These are phyloP conservation scores for Alligator sinensis DNA, from an alignment of 2,113 vertebrate genomes.

Conservation along the genomic window DNA sequence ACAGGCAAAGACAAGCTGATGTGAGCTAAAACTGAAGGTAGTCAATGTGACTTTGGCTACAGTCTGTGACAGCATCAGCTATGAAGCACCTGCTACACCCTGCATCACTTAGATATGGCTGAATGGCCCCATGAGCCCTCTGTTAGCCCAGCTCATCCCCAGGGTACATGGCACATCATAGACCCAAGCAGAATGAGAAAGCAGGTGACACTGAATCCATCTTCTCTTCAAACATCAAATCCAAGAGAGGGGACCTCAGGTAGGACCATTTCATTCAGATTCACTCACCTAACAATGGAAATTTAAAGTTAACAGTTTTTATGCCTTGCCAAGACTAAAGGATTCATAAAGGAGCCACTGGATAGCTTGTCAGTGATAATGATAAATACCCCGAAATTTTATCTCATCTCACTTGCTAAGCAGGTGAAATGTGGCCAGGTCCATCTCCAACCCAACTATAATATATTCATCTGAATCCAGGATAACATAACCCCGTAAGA, in stretches of 20 bases:
- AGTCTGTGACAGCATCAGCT: background rate
- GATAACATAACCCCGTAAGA: too few relatives aligned
- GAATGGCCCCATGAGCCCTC: background rate
- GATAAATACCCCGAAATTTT: background rate
- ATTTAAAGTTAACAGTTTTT: background rate
- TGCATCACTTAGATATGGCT: accelerated
- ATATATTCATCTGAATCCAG: too few relatives aligned
- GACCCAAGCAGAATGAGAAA: background rate
- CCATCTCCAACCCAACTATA: background rate
- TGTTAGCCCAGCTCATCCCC: background rate
- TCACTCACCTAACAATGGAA: background rate
- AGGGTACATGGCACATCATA: background rate
- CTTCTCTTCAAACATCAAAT: background rate
- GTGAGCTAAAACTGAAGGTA: background rate
- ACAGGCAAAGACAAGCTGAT: background rate
- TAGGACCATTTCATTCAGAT: background rate
- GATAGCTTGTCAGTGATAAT: background rate
- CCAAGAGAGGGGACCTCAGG: background rate
- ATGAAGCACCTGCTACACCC: background rate
- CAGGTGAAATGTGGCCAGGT: background rate
- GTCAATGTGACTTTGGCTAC: background rate
- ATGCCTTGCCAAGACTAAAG: background rate
- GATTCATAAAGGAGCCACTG: background rate
- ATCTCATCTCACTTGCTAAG: too few relatives aligned
- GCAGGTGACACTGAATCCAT: background rate